Conservation (phyloP, 2,888 invertebrate genomes). For the Cephus runcator region DNA sequence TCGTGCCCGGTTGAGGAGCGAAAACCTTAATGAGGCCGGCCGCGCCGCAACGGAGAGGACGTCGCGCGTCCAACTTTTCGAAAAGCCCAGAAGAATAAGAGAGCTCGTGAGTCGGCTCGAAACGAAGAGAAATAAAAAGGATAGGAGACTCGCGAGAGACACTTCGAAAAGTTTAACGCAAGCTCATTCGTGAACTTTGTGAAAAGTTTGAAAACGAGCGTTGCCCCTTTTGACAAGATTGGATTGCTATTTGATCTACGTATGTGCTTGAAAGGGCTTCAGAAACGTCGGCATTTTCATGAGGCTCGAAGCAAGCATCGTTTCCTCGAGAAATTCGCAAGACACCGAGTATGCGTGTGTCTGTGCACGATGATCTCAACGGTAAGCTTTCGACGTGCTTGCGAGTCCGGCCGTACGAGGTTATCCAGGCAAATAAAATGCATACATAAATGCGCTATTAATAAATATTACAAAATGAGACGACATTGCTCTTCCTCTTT, state of each 20-base stretch:
- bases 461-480: conserved; percentile 44
- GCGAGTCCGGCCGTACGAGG: conserved; percentile 26
- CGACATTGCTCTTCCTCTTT: conserved; percentile 15
- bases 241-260: not conserved
- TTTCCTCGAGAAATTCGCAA: not conserved
- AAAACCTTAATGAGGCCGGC: conserved; percentile 30
- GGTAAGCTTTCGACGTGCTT: not conserved
- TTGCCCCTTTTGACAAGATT: not conserved
- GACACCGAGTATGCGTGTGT: not conserved
- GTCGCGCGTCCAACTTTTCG: not conserved
- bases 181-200: not conserved
- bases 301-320: too few relatives aligned
- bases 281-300: not conserved
- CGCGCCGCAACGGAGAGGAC: conserved; percentile 41
- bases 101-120: not conserved
- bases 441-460: conserved; percentile 56
- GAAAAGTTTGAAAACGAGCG: not conserved
- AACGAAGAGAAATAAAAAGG: not conserved
- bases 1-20: conserved; percentile 44
- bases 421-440: conserved; percentile 48
- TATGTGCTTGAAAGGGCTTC: not conserved
- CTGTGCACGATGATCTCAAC: not conserved
- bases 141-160: not conserved
- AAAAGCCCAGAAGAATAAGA: not conserved
- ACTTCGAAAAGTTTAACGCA: not conserved